Percentiles rank a stretch among this genome's conserved stretches.
Conservation (phyloP, 2,888 invertebrate genomes). For the Mantis religiosa region DNA sequence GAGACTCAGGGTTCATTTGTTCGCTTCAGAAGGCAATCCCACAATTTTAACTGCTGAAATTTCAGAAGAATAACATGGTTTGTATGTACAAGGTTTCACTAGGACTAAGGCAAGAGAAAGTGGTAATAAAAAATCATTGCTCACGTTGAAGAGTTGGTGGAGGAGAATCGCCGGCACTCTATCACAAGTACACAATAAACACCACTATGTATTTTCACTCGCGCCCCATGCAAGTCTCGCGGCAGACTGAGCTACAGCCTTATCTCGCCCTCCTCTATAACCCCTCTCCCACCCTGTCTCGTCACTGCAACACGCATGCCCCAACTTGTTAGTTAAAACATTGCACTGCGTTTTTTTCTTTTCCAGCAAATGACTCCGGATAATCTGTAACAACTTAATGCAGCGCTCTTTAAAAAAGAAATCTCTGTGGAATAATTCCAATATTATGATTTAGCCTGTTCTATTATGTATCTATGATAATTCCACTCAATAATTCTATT, state of each 20-base stretch:
- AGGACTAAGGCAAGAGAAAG: neutral
- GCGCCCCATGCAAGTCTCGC: neutral
- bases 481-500: no score
- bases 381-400: neutral
- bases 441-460: no score
- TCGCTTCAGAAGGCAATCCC: neutral
- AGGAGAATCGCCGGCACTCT: neutral
- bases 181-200: neutral
- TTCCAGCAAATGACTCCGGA: neutral
- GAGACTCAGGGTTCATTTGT: neutral
- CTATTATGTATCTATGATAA: no score
- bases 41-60: no score
- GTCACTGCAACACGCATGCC: neutral
- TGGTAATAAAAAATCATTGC: neutral
- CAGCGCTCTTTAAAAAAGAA: neutral
- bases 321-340: neutral
- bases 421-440: neutral
- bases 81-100: neutral
- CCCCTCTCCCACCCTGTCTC: neutral
- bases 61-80: no score
- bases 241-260: neutral
- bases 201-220: neutral
- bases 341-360: neutral
- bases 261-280: neutral
- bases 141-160: neutral